Base-by-base conservation (phyloP, 2,113 vertebrate genomes). In the Rhineura floridana region DNA sequence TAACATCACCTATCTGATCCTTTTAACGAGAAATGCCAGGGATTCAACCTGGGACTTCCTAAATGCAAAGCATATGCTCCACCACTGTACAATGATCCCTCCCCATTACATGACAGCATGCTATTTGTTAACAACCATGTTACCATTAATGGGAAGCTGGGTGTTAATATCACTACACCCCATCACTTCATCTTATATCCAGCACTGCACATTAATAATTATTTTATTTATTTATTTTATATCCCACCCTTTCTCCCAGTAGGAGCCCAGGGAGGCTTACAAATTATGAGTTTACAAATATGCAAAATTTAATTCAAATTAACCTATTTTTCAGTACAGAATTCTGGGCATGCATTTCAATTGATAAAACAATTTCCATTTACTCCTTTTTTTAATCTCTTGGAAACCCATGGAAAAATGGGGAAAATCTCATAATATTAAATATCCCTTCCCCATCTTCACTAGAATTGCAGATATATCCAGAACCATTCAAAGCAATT, bases 291-390 rank as follows among this genome's bases (percentile, higher is more conserved):
- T 81, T 69, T 69, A 91, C 67, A 88, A 69, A 81, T 83, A 78
- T 78, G 33, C 83, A 90, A 92, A 93, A 90, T 93, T 90, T 88
- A 93, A 93, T 90, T 72, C 88, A 91, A 89, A 91, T 81, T 82
- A 65, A 93, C 63, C 80, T 92, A 52, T 80, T 94, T 93, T 90
- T 90, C 62, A 81, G 23, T 33, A 81, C 2, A 69, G 52, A 52
- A 59, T 81, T 48, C 80, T 91, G 39, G 7, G 75, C 46, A 4
- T 28, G 6, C 62, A 67, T 8, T 89, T 82, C 84, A 86, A 90
- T 19, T 2, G 48, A 78, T 0, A 0, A 92, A 94, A 91, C 73
- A 83, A 88, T 81, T 87, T 81, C 46, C 72, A 87, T 46, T 52
- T 6, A 90, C 69, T 77, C 67, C 83, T 2, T 82, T 44, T 69